Base-by-base conservation (phyloP, 2,113 vertebrate genomes). In the Sinocyclocheilus grahami region DNA sequence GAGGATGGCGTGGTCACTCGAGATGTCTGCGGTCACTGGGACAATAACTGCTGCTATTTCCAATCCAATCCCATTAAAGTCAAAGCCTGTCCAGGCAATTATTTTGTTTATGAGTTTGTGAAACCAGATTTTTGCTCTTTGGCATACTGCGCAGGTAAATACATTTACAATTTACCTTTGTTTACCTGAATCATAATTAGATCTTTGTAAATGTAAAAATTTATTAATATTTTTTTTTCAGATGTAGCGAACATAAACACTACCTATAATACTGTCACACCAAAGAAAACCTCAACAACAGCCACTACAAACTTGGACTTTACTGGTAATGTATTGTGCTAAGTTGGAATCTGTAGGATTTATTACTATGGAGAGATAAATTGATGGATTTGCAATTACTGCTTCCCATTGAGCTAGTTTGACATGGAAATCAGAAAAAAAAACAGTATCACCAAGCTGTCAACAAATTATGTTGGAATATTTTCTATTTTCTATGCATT, bases 91-190 rank as follows among this genome's bases (percentile, higher is more conserved):
- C 69, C 81, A 5, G 85, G 77, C 24, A 58, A 80, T 67, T 89
- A 84, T 60, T 86, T 78, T 75, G 87, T 88, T 9, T 88, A 88
- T 51, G 85, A 88, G 22, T 80, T 88, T 84, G 42, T 77, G 7
- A 9, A 48, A 4, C 67, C 88, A 51, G 2, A 0, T 58, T 12
- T 16, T 60, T 89, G 85, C 46, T 20, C 37, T 39, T 42, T 85
- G 60, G 85, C 79, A 0, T 89, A 89, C 58, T 89, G 88, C 55
- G 82, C 88, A 84, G 88, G 88, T 89, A 76, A 86, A 12, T 4
- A 82, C 9, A 30, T 65, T 48, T 75, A 14, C 39, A n/a, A 27
- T 2, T 27, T 3, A n/a, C 13, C 13, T 53, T 71, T 39, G 22
- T 75, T 75, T n/a, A 46, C 9, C 16, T 5, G 10, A 46, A 18